phyloP scores from a whole-genome alignment of 2,888 invertebrate species.

The Kryphioiulus occultus region DNA sequence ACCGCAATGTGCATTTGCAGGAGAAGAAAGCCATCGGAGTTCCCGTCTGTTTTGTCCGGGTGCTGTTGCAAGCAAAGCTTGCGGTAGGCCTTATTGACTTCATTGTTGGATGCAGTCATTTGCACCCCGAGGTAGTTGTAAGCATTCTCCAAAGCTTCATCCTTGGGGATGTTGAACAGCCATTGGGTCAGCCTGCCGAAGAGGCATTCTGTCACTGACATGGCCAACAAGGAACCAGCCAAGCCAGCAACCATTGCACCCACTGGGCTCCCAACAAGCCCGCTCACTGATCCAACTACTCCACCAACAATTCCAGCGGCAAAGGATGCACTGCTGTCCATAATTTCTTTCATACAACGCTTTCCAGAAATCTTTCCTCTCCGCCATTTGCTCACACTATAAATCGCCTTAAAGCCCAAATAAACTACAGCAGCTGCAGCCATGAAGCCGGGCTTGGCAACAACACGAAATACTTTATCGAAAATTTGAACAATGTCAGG shows the following conservation, averaged over 20 bases:
- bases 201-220: not conserved
- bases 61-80: slow-evolving; percentile 41
- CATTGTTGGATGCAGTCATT: slow-evolving; percentile 12
- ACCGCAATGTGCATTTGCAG: too few species aligned
- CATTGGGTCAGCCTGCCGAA: not conserved
- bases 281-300: not conserved
- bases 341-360: not conserved
- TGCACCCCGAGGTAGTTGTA: not conserved
- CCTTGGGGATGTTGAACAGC: not conserved
- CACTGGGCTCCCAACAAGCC: not conserved
- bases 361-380: not conserved
- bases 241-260: not conserved
- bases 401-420: not conserved
- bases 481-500: too few species aligned
- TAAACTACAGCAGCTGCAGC: not conserved
- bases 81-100: slow-evolving; percentile 22
- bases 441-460: not conserved
- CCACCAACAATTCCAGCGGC: not conserved
- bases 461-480: not conserved
- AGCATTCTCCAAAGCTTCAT: slow-evolving; percentile 35
- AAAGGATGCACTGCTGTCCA: not conserved
- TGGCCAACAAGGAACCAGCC: not conserved
- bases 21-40: too few species aligned
- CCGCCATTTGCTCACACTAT: not conserved
- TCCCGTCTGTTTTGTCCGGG: not conserved